A percentile compares a stretch with the other conserved stretches of the same genome.
phyloP scores from a whole-genome alignment of 2,888 invertebrate species.

The Trissolcus japonicus region DNA sequence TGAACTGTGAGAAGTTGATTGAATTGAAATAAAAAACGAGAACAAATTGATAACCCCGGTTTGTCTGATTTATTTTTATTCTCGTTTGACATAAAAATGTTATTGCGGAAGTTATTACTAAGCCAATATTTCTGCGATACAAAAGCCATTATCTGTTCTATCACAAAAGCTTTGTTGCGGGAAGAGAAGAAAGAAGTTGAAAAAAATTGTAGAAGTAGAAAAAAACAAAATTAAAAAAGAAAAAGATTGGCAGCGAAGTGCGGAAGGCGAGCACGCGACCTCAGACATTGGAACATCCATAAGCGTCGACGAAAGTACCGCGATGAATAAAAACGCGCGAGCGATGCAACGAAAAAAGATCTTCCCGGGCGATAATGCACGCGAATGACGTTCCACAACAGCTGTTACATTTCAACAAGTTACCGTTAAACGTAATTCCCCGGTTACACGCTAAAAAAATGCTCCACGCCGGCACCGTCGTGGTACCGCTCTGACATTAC shows the following conservation, averaged over 20 bases:
- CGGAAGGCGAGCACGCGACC: constrained; percentile 48
- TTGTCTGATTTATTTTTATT: background rate
- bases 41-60: too few species aligned
- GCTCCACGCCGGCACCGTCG: constrained; percentile 16
- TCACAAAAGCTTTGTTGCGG: constrained; percentile 16
- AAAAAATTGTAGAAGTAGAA: background rate
- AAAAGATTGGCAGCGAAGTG: constrained; percentile 23
- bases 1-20: too few species aligned
- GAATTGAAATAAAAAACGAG: too few species aligned
- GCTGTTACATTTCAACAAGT: constrained; percentile 57
- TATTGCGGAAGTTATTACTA: too few species aligned
- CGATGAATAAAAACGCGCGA: constrained; percentile 40
- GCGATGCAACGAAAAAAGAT: constrained; percentile 38
- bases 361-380: constrained; percentile 51
- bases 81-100: too few species aligned
- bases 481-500: constrained; percentile 2
- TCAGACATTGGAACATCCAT: constrained; percentile 33
- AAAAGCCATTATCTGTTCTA: constrained; percentile 24
- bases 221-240: constrained; percentile 19
- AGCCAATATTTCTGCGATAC: background rate
- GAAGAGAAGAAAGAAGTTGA: background rate
- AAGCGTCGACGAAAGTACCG: constrained; percentile 48
- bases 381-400: constrained; percentile 53
- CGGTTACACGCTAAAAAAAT: constrained; percentile 39
- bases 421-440: constrained; percentile 55